Base-by-base conservation (phyloP, 2,797 vertebrate genomes). In the Clarias platycephalus region DNA sequence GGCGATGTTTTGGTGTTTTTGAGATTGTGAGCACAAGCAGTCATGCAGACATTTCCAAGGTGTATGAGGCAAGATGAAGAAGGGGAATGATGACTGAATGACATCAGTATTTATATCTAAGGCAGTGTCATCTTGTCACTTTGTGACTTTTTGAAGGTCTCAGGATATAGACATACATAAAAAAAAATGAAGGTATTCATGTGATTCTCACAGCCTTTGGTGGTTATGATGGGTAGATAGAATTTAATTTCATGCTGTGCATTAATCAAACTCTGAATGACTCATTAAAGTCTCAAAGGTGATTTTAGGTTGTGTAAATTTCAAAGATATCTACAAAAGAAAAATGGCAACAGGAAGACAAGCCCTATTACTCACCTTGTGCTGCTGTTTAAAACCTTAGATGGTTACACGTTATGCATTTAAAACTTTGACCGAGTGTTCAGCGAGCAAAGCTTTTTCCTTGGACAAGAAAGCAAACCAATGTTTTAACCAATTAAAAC, bases 361-460 rank as follows among this genome's bases (percentile, higher is more conserved):
- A 76, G 49, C 4, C 15, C 58, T 83, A 62, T 83, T 71, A 62
- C 16, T 86, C 53, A 81, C 62, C 20, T 24, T 62, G 22, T 57
- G 64, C 40, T 66, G 49, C 28, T 63, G 58, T 53, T n/a, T 58
- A 60, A 53, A 31, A 55, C 15, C 28, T 24, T 10, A 81, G 44
- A 53, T 63, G 44, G 24, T 64, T 77, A 57, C 74, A 62, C 24
- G 76, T 49, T 15, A 55, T 80, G 34, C 24, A 53, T 74, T 85
- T 31, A 75, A 81, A 85, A 81, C 26, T 79, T 70, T n/a, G 55
- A 55, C 31, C 16, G 72, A 80, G 37, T 81, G 70, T 80, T 75
- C 31, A 67, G 62, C 72, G 70, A 72, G 53, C 28, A 62, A 86
- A 86, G 53, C 37, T 68, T 63, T 62, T 66, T 76, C 60, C 53